Percentiles rank a stretch among this genome's conserved stretches.
Conservation (phyloP, 2,888 invertebrate genomes). For the Tetramorium bicarinatum region DNA sequence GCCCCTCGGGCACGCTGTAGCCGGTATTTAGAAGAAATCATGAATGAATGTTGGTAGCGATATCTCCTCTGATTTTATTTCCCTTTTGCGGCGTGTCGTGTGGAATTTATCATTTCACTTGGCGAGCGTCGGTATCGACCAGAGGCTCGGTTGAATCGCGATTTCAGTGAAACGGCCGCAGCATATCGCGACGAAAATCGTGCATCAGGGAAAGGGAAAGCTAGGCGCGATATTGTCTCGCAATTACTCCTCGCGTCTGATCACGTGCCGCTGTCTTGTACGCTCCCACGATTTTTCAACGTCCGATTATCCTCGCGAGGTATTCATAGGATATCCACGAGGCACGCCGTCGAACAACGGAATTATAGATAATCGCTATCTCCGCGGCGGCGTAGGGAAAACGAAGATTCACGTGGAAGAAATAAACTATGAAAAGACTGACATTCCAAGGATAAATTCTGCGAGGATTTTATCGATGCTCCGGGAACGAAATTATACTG, state of each 20-base stretch:
- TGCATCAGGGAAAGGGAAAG: not conserved
- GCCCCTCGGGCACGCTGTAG: slow-evolving; percentile 11
- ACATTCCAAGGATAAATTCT: slow-evolving; percentile 39
- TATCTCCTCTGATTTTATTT: slow-evolving; percentile 29
- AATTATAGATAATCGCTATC: slow-evolving; percentile 50
- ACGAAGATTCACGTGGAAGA: slow-evolving; percentile 30
- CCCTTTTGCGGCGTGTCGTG: not conserved
- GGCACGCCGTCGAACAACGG: slow-evolving; percentile 27
- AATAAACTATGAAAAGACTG: slow-evolving; percentile 28
- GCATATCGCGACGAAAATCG: not conserved
- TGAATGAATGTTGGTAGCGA: slow-evolving; percentile 47
- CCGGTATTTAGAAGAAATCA: slow-evolving; percentile 64
- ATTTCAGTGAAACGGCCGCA: slow-evolving; percentile 2
- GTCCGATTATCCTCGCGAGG: slow-evolving; percentile 30
- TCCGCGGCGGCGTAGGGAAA: slow-evolving; percentile 14
- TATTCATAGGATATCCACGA: slow-evolving; percentile 41
- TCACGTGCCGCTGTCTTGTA: slow-evolving; percentile 37
- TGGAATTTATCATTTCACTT: slow-evolving; percentile 25
- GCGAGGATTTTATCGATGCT: slow-evolving; percentile 6
- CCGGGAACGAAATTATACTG: slow-evolving; percentile 24
- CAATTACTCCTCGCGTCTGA: slow-evolving; percentile 23
- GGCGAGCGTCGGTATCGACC: not conserved
- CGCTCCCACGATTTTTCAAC: slow-evolving; percentile 43
- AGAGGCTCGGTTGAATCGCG: slow-evolving; percentile 8
- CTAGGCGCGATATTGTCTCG: slow-evolving; percentile 33